Percentiles rank a stretch among this genome's conserved stretches.
These are phyloP conservation scores for Sprattus sprattus DNA, from an alignment of 2,113 vertebrate genomes.

Conservation along the genomic window DNA sequence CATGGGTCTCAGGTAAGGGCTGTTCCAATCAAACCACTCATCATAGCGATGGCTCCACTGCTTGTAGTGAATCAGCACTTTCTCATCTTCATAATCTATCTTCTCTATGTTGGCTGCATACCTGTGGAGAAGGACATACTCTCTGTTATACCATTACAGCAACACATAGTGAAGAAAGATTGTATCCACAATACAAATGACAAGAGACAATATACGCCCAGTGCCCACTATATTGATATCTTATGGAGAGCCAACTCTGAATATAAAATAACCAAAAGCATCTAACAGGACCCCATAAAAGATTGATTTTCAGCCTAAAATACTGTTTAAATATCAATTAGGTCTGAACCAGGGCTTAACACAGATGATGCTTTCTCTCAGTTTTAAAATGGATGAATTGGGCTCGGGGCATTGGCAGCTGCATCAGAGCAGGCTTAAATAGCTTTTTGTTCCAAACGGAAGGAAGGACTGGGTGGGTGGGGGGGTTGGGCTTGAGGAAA, in stretches of 20 bases:
- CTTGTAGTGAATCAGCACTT: conserved; percentile 89
- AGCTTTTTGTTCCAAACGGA: not conserved
- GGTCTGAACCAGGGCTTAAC: not conserved
- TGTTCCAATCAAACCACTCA: conserved; percentile 97
- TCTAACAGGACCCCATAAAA: no score
- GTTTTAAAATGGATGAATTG: not conserved
- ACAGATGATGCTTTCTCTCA: not conserved
- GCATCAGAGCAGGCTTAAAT: conserved; percentile 11
- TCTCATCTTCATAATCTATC: conserved; percentile 91
- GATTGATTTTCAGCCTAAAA: not conserved
- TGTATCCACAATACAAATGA: not conserved
- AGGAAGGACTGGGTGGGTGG: conserved; percentile 12
- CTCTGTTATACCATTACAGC: not conserved
- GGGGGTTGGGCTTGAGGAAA: not conserved
- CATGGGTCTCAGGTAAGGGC: conserved; percentile 86
- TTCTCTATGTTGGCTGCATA: conserved; percentile 93
- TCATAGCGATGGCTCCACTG: conserved; percentile 96
- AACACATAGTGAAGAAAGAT: not conserved
- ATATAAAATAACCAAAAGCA: no score
- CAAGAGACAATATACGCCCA: not conserved
- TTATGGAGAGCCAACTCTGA: not conserved
- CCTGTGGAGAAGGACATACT: conserved; percentile 65
- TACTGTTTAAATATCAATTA: not conserved
- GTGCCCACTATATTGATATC: not conserved
- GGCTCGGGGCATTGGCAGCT: not conserved